Base-by-base conservation (phyloP, 2,888 invertebrate species). In the Dione vanillae region DNA sequence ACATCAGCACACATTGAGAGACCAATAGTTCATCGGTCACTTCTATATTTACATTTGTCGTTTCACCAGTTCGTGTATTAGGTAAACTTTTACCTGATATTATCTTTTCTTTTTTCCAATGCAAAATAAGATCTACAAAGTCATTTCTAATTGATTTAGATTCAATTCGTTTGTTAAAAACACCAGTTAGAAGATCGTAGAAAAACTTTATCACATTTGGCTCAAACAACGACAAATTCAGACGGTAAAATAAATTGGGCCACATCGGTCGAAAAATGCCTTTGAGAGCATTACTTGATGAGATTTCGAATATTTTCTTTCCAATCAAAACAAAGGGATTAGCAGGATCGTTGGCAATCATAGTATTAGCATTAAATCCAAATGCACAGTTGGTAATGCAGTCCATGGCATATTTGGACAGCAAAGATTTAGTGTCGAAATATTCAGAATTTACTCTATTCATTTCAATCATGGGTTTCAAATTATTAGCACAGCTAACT, bases 1-100 rank as follows among this genome's bases (percentile, higher is more conserved):
- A 90, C 58, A 95, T 94, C 0, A 92, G 76, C 9, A 94, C 84
- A 2, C 94, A 92, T 69, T 95, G 94, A 0, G 94, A 90, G 0
- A 92, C 87, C 7, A 95, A 75, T 47, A 94, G 79, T 2, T 92
- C 85, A 12, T 93, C 79, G 0, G 88, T 83, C 0, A 94, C 78
- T 2, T 84, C 79, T 0, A 90, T 43, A 0, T 72, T 19, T 0
- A 80, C 65, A 20, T 77, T 82, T 8, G 82, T 78, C 0, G 74
- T 74, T 0, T 70, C 77, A 0, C 78, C 80, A 3, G 69, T 73
- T 56, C 67, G 82, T 75, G 82, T 75, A 47, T 83, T 85, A 0
- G 58, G 79, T 27, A 88, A 74, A 61, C 82, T 82, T 68, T 87
- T 86, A 0, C 88, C 89, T 1, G 72, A 74, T 27, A 89, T 77